Conservation (phyloP, 1,140 invertebrate species). For the Archegozetes longisetosus region DNA sequence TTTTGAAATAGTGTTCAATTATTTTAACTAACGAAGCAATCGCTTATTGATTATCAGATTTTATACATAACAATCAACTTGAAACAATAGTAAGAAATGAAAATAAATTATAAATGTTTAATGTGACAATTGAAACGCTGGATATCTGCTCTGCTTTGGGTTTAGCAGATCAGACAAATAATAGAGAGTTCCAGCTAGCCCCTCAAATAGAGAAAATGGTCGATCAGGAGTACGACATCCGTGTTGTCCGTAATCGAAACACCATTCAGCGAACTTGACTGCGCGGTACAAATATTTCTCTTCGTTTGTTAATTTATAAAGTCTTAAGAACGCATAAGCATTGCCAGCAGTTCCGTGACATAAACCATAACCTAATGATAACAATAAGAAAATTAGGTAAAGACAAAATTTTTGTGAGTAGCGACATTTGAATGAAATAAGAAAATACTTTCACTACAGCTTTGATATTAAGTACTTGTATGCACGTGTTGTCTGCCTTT, state of each 20-base stretch:
- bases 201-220: constrained; percentile 73
- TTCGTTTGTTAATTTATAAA: constrained; percentile 63
- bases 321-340: constrained; percentile 63
- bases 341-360: constrained; percentile 87
- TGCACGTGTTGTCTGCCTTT: too few relatives aligned
- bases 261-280: constrained; percentile 61
- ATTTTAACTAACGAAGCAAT: too few relatives aligned
- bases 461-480: too few relatives aligned
- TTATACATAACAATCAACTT: too few relatives aligned
- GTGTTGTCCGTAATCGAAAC: constrained; percentile 47
- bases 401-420: too few relatives aligned
- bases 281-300: constrained; percentile 52
- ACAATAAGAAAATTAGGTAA: too few relatives aligned
- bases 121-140: constrained; percentile 26
- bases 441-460: background rate
- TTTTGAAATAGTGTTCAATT: too few relatives aligned
- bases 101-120: too few relatives aligned
- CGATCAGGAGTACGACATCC: constrained; percentile 51
- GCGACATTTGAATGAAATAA: too few relatives aligned
- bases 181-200: constrained; percentile 36
- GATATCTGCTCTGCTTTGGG: constrained; percentile 58
- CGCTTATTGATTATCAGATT: too few relatives aligned
- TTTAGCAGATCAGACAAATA: constrained; percentile 47
- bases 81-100: too few relatives aligned
- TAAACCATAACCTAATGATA: constrained; percentile 55